Base-by-base conservation (phyloP, 2,888 invertebrate genomes). In the Xestia rhomboidea region DNA sequence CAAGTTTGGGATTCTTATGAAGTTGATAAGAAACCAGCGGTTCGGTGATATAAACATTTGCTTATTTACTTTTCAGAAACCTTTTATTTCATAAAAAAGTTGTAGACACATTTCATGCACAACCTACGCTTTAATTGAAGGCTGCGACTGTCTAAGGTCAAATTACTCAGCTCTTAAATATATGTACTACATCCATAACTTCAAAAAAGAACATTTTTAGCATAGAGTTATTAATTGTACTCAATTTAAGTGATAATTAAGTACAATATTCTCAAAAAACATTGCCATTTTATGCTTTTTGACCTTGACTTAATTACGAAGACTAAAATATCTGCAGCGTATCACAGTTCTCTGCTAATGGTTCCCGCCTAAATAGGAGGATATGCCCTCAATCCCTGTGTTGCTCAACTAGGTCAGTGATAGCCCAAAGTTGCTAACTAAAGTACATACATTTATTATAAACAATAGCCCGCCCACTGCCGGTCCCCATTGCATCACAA, bases 381-480 rank as follows among this genome's bases (percentile, higher is more conserved):
- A 21, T 66, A 38, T 51, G 84, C 66, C 57, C 57, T 83, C 69
- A 72, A 84, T 84, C 34, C 68, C 34, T 44, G 4, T 27, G 13
- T 80, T 60, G 21, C 64, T 1, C 21, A 82, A 81, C 54, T 62
- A 57, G 67, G 75, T 81, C 79, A 68, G n/a, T 38, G 44, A 15
- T 24, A 57, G 24, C 63, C 13, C 38, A 70, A 57, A 76, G 51
- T 46, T 60, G 57, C 41, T 73, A 68, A 70, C 30, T 27, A 8
- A 83, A 67, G 66, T 62, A 71, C 46, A 67, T 57, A 66, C 66
- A 83, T 79, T 68, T 62, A 54, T 77, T 66, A 64, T 67, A 72
- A 78, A 74, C 66, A 74, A 69, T 75, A 62, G 87, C 73, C 83
- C 83, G 60, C 83, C 79, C 75, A 83, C 74, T 54, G 38, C 60